Percentiles rank a stretch among this genome's conserved stretches.
phyloP scores from a whole-genome alignment of 2,113 vertebrate genomes.

The Terrapene triunguis region DNA sequence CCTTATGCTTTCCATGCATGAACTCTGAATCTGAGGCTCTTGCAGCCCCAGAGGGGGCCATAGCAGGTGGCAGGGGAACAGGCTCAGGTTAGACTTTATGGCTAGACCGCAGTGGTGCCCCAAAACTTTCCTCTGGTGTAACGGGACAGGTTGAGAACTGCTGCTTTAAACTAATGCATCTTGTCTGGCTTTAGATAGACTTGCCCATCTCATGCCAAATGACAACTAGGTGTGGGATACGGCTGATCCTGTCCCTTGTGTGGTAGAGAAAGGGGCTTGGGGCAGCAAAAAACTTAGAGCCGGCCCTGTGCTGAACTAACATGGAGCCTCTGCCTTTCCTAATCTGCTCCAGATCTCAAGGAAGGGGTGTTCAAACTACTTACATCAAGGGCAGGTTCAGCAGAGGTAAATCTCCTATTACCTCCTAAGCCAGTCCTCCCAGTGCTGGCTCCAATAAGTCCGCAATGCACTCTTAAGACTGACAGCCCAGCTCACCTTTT shows the following conservation, averaged over 20 bases:
- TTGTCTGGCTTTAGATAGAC: not conserved
- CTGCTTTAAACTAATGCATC: not conserved
- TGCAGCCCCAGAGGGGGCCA: not conserved
- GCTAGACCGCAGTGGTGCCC: not conserved
- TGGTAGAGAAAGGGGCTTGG: not conserved
- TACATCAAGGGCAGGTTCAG: not conserved
- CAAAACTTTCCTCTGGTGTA: not conserved
- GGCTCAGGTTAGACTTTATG: not conserved
- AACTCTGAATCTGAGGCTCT: not conserved
- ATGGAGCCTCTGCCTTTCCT: not conserved
- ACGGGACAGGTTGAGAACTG: not conserved
- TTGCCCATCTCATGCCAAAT: not conserved
- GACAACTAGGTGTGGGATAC: not conserved
- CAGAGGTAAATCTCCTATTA: slow-evolving; percentile 9
- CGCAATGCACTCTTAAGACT: not conserved
- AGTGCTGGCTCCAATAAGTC: not conserved
- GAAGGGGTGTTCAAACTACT: not conserved
- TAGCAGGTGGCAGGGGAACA: not conserved
- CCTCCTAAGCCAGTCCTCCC: not conserved
- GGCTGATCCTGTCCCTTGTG: not conserved
- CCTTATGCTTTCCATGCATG: not conserved
- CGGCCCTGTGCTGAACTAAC: not conserved
- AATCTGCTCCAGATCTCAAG: not conserved
- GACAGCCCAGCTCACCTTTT: not conserved
- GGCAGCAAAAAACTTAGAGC: no score